Base-by-base conservation (phyloP, 2,888 invertebrate genomes). In the Sesamia inferens region DNA sequence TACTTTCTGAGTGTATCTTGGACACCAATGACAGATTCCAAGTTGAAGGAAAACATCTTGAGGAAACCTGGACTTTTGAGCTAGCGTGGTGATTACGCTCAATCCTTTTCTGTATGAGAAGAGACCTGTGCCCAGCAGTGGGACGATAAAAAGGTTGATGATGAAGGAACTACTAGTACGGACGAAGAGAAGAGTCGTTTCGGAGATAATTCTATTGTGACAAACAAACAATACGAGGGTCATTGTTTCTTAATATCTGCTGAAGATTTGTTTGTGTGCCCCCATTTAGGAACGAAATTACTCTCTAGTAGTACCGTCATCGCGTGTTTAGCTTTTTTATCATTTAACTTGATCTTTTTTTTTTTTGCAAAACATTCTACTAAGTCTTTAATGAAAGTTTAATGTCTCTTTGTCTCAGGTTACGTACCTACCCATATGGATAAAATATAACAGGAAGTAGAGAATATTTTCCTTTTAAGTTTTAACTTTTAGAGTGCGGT, bases 341-440 rank as follows among this genome's bases (percentile, higher is more conserved):
- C 86, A 67, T 64, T 64, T 61, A 67, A 79, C 73, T 74, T 76
- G 76, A 85, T 85, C 85, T 79, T 39, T 51, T 69, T 63, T 63
- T 66, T 80, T 86, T 81, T 81, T 31, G 85, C 83, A 71, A 63
- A 79, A 64, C 42, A 80, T 72, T 70, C 72, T 61, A 48, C 74
- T 66, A 24, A 74, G 68, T 62, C 68, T 71, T 75, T 81, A 78
- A 85, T 76, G 79, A 85, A 84, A 84, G 86, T 72, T 72, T 85
- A 67, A 85, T 86, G 86, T 71, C 11, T 68, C 74, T 74, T 85
- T 85, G 85, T 85, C 16, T 74, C 22, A 73, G 66, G 71, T 63
- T 67, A 73, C 62, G 44, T 71, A 31, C 31, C 3, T 31, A 31
- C n/a, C 2, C 39, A 22, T 74, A 72, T 47, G 74, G 70, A 71